Conservation (phyloP, 2,888 invertebrate species). For the Ferrisia virgata region DNA sequence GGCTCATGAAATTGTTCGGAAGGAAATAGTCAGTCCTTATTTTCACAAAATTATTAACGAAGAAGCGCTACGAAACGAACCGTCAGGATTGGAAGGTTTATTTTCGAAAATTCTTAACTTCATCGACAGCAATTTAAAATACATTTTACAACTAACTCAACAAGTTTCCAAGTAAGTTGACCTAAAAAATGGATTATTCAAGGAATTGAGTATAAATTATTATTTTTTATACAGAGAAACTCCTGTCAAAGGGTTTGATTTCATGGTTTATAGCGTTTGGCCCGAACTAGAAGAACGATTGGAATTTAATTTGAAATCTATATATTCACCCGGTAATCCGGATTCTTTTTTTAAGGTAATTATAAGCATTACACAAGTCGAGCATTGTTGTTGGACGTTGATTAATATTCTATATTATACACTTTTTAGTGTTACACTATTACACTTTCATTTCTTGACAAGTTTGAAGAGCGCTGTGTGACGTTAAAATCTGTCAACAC, state of each 20-base stretch:
- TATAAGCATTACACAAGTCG: no score
- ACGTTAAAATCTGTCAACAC: constrained; percentile 60
- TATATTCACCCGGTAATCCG: constrained; percentile 91
- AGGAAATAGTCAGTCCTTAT: constrained; percentile 65
- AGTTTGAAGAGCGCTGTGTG: constrained; percentile 66
- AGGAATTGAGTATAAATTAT: constrained; percentile 1
- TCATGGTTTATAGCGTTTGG: constrained; percentile 84
- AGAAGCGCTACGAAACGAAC: constrained; percentile 61
- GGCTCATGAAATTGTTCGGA: constrained; percentile 66
- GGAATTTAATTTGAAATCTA: constrained; percentile 74
- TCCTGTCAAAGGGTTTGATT: constrained; percentile 65
- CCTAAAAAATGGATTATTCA: background rate
- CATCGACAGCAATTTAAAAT: constrained; percentile 65
- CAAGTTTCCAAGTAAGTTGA: background rate
- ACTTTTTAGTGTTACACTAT: constrained; percentile 65
- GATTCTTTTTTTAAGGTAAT: constrained; percentile 71
- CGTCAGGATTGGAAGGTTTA: constrained; percentile 66
- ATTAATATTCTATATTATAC: background rate
- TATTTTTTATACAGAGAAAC: constrained; percentile 51
- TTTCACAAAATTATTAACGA: constrained; percentile 71
- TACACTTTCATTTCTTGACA: constrained; percentile 71
- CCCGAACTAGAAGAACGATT: constrained; percentile 77
- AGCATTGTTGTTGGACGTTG: background rate
- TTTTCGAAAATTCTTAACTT: constrained; percentile 70
- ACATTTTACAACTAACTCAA: constrained; percentile 52